Evolutionary conservation across 2,797 vertebrate species (phyloP), one percentile per base, ranked within the genome.

Genomic region (Cryptoblepharus egeriae): DNA sequence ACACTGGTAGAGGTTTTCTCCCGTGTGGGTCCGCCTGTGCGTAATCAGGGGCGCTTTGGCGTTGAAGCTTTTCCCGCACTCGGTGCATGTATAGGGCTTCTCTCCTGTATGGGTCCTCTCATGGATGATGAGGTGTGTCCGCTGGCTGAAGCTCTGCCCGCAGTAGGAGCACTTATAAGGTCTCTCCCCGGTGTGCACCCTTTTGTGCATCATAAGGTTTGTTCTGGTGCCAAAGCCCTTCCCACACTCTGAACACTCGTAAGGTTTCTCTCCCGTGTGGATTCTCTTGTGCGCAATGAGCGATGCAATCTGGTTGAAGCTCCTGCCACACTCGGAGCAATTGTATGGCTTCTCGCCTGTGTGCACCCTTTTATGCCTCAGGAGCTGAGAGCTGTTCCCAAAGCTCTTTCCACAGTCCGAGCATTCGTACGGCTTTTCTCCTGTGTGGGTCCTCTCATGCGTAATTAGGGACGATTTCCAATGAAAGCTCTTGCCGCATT

Each of bases 31-130:
- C 76, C 77, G 67, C 64, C 57, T 57, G 52, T 84, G 82, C 1
- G 82, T 84, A 5, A 84, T 84, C 3, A 84, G 77, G 7, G 77
- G 82, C 0, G 82, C 77, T 24, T 84, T 84, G 0, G 82, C 82
- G 0, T 84, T 84, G 70, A 84, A 84, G 55, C 85, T 63, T 42
- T 91, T 91, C 57, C 88, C 85, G 30, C 90, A 91, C 24, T 91
- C 87, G 10, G 74, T n/a, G 39, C 88, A 91, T 0, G 84, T 74
- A 35, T 81, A 90, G 55, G 90, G 90, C 58, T 91, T 91, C 63
- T 91, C 88, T 28, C 88, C 88, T 1, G 88, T 91, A 71, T 91
- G 90, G 42, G 88, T 90, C 35, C 88, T 76, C 37, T 87, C 87
- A 9, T 91, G 88, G 5, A 83, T 82, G 76, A 87, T 86, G 3